These are phyloP conservation scores for Neoitamus cyanurus DNA, from an alignment of 2,888 invertebrate species.

Conservation along the genomic window DNA sequence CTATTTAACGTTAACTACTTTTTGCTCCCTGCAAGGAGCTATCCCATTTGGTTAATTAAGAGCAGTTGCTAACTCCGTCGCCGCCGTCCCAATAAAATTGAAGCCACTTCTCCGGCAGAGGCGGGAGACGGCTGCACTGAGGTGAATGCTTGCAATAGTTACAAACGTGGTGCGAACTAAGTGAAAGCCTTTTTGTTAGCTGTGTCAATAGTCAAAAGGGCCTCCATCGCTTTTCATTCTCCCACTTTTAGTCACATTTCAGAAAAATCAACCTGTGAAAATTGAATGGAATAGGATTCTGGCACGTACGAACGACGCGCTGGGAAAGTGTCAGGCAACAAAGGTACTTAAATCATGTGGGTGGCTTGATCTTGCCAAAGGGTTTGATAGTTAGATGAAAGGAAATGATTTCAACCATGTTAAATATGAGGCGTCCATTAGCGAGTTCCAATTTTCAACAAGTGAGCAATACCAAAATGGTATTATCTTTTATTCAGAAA, in stretches of 20 bases:
- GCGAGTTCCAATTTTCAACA: background rate
- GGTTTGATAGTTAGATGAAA: background rate
- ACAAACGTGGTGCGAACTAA: background rate
- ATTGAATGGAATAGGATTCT: background rate
- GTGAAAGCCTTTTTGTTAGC: background rate
- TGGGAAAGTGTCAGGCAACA: background rate
- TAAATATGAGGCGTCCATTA: background rate
- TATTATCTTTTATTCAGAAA: too few species aligned
- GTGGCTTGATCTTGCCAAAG: background rate
- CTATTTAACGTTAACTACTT: background rate
- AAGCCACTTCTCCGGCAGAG: background rate
- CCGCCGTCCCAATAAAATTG: background rate
- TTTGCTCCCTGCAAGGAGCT: background rate
- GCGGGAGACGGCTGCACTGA: background rate
- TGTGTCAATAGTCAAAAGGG: background rate
- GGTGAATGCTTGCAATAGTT: background rate
- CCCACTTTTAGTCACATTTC: background rate
- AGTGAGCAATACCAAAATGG: too few species aligned
- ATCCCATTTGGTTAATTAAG: background rate
- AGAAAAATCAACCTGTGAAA: background rate
- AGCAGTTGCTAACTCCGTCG: background rate
- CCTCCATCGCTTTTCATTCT: background rate
- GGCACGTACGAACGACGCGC: background rate
- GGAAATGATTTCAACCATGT: background rate
- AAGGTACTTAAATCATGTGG: background rate